A percentile compares a stretch with the other conserved stretches of the same genome.
Evolutionary conservation across 2,797 vertebrate species (phyloP).

Genomic region (Coccyzus lansbergi): DNA sequence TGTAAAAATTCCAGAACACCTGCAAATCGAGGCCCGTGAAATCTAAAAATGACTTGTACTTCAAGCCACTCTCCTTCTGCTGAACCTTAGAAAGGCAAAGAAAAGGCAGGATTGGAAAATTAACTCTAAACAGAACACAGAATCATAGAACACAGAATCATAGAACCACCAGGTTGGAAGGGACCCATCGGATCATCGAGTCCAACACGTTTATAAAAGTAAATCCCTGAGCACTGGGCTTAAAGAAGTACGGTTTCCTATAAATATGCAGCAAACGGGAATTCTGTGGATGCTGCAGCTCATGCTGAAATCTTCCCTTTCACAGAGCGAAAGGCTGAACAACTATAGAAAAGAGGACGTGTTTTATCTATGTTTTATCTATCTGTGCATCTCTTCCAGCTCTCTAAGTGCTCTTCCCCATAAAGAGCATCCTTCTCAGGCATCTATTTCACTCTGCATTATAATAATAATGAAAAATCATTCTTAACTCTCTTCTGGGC

Average conservation of each 20-base stretch:
- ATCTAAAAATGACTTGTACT: slow-evolving; percentile 91
- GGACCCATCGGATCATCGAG: no score
- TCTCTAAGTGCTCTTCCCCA: neutral
- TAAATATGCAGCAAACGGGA: neutral
- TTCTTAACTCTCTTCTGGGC: neutral
- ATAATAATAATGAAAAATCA: neutral
- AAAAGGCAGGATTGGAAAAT: slow-evolving; percentile 37
- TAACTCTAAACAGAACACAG: neutral
- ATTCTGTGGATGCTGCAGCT: neutral
- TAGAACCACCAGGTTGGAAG: no score
- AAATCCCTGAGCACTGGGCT: neutral
- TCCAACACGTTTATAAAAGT: neutral
- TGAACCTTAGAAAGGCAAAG: slow-evolving; percentile 73
- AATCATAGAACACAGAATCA: no score
- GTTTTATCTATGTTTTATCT: no score
- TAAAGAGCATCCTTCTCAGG: neutral
- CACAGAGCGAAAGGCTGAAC: neutral
- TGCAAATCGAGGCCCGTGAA: slow-evolving; percentile 87
- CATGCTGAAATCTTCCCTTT: neutral
- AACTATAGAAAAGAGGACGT: neutral
- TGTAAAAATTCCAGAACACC: slow-evolving; percentile 96
- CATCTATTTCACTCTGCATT: neutral
- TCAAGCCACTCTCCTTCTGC: slow-evolving; percentile 88
- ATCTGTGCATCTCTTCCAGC: neutral
- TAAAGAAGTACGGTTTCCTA: neutral